Evolutionary conservation across 2,888 invertebrate species (phyloP), one percentile per base, ranked within the genome.

Genomic region (Tachina fera): DNA sequence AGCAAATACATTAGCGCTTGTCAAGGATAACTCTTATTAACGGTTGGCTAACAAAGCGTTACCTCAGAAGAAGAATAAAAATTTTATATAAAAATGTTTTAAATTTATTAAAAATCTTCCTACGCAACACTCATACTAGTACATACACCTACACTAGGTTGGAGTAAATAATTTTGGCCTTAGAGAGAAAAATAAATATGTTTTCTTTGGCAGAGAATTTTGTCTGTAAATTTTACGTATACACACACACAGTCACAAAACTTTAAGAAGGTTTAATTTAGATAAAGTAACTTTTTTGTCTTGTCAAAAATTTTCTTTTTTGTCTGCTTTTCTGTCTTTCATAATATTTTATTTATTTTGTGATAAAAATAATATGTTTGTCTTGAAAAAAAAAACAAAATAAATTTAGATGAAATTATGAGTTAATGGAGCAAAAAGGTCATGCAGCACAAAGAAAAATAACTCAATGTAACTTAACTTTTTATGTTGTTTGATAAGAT

Each of bases 391-490:
- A 45, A 56, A 70, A 31, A n/a, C n/a, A n/a, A 31, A 31, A 31
- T 31, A 31, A 31, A 31, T 14, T 14, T 1, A 51, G 67, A 56
- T 43, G 43, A 75, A 68, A 61, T 81, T 68, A 75, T 60, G 68
- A 75, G 68, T 81, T 81, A 81, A 81, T 81, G 68, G 75, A 75
- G 81, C 81, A 61, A 68, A 19, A 81, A 74, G 72, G 74, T 74
- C 61, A 49, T 49, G 31, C 53, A 68, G 60, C 16, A 31, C 45
- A 65, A 76, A n/a, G 22, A 39, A n/a, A 58, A 58, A 39, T 9
- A 9, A 10, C 58, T 19, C 16, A 53, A 53, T 9, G 19, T 19
- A 14, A 60, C 9, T 31, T 58, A 22, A 13, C 9, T 22, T 4
- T 56, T 31, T 31, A 31, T 22, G 6, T 2, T 56, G 5, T 22